Evolutionary conservation across 92 coral and sea anemone genomes (phyloP).

Genomic region (Chrysogorgia sp.): DNA sequence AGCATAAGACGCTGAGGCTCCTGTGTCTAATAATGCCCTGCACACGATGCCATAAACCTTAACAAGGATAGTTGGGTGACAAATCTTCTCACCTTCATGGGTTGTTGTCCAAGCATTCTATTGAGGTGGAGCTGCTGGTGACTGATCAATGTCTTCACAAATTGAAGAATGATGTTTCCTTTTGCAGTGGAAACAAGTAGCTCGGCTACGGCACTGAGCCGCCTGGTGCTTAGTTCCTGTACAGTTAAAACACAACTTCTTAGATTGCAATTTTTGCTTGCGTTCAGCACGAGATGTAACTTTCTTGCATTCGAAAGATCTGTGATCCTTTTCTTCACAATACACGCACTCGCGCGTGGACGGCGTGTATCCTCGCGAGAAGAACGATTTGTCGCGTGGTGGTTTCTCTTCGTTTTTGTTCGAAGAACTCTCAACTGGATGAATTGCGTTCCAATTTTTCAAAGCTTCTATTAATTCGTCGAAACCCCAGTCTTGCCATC

Average conservation of each 20-base stretch:
- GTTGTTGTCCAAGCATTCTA: conserved; percentile 51
- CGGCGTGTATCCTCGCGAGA: conserved; percentile 31
- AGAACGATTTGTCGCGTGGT: conserved; percentile 38
- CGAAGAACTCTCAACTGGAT: conserved; percentile 26
- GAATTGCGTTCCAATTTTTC: conserved; percentile 59
- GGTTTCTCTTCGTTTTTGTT: background rate
- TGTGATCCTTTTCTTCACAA: conserved; percentile 46
- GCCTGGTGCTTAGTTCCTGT: conserved; percentile 60
- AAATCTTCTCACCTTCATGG: conserved; percentile 46
- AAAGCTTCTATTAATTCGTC: conserved; percentile 50
- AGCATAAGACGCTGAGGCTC: conserved; percentile 38
- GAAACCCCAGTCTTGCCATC: conserved; percentile 67
- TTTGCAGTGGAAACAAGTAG: conserved; percentile 52
- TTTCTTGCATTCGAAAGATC: too few species aligned
- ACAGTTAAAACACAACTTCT: too few species aligned
- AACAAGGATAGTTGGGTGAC: conserved; percentile 44
- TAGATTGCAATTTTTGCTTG: too few species aligned
- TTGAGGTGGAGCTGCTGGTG: background rate
- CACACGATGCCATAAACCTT: conserved; percentile 46
- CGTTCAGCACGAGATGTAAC: too few species aligned
- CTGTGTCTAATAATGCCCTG: conserved; percentile 58
- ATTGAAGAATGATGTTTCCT: conserved; percentile 56
- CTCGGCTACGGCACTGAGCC: conserved; percentile 41
- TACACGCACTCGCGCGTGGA: conserved; percentile 47
- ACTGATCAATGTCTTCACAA: conserved; percentile 34